Conservation (phyloP, 2,113 vertebrate genomes). For the Etheostoma cragini region DNA sequence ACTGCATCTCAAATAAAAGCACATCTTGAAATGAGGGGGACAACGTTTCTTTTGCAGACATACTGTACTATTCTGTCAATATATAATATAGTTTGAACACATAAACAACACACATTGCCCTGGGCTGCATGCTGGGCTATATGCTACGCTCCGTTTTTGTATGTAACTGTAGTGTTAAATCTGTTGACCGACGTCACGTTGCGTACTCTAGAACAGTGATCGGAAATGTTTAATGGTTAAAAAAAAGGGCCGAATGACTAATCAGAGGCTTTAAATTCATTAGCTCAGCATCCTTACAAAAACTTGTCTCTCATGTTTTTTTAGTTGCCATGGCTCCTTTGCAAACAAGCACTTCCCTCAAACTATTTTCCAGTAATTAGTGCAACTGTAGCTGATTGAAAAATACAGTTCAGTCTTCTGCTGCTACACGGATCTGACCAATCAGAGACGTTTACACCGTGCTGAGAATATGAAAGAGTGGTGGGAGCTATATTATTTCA, state of each 20-base stretch:
- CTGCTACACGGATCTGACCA: neutral
- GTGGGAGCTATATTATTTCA: no score
- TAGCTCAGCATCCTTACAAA: neutral
- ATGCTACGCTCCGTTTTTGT: no score
- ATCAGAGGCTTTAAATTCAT: neutral
- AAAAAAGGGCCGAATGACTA: neutral
- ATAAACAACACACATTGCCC: no score
- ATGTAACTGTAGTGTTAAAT: neutral
- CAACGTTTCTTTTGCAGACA: no score
- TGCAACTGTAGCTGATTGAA: conserved; percentile 35
- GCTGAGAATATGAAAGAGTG: conserved; percentile 4
- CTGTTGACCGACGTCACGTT: neutral
- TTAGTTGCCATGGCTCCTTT: conserved; percentile 29
- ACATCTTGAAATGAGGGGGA: no score
- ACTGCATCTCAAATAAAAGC: no score
- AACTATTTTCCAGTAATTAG: conserved; percentile 39
- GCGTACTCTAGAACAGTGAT: neutral
- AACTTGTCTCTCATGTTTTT: conserved; percentile 11
- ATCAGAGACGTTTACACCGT: conserved; percentile 10
- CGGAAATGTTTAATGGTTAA: neutral
- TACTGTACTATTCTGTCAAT: no score
- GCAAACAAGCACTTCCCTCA: conserved; percentile 28
- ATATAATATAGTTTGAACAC: no score
- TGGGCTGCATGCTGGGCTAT: no score
- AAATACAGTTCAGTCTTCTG: conserved; percentile 35